phyloP scores from a whole-genome alignment of 2,113 vertebrate species.

The Elgaria multicarinata region DNA sequence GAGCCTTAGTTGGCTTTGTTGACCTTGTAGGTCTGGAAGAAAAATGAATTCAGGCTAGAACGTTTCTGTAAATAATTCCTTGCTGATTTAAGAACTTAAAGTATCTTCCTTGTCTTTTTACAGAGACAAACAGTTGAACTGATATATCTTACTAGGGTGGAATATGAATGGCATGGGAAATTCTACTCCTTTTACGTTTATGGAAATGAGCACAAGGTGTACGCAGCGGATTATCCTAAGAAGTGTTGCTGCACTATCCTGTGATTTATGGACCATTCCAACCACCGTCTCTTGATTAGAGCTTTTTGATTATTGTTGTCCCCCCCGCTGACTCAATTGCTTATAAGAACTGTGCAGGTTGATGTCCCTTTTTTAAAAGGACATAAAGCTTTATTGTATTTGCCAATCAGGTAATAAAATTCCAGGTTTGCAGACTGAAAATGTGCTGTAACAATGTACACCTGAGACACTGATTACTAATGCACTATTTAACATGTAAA shows the following conservation, averaged over 20 bases:
- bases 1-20: background rate
- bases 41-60: background rate
- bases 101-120: background rate
- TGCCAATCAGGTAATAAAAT: background rate
- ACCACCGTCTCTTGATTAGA: background rate
- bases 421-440: too few species aligned
- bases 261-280: background rate
- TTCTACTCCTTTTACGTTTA: constrained; percentile 79
- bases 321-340: too few species aligned
- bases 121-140: constrained; percentile 81
- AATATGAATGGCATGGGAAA: constrained; percentile 73
- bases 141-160: constrained; percentile 79
- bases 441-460: accelerated
- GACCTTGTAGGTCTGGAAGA: background rate
- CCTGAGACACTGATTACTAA: background rate
- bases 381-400: background rate
- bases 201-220: constrained; percentile 80
- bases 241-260: constrained; percentile 32
- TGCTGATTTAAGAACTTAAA: too few species aligned
- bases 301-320: background rate
- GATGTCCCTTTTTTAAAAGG: background rate
- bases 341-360: background rate
- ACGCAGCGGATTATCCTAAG: constrained; percentile 75
- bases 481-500: too few species aligned
- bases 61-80: background rate